Evolutionary conservation across 2,113 vertebrate species (phyloP).

Genomic region (Campylorhamphus procurvoides): DNA sequence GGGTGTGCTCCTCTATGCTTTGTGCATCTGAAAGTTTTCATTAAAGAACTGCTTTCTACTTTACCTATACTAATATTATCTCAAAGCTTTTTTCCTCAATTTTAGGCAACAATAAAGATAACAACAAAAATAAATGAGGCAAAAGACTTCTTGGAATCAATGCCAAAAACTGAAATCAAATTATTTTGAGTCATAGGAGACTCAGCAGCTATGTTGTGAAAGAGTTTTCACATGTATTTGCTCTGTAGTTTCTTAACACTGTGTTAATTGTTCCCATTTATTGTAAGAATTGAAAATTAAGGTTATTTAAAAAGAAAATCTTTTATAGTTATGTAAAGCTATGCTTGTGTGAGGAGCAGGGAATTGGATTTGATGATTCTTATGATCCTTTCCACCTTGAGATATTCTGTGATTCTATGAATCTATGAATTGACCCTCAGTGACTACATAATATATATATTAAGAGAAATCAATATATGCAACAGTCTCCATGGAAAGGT

Average conservation of each 20-base stretch:
- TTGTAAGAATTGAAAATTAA: not conserved
- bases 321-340: not conserved
- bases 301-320: not conserved
- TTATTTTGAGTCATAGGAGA: not conserved
- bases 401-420: not conserved
- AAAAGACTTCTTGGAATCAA: not conserved
- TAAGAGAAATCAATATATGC: not conserved
- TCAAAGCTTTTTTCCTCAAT: too few relatives aligned
- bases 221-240: not conserved
- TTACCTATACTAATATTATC: too few relatives aligned
- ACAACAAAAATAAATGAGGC: not conserved
- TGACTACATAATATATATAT: not conserved
- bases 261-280: too few relatives aligned
- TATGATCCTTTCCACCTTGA: not conserved
- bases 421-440: not conserved
- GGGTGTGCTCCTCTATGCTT: too few relatives aligned
- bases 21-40: too few relatives aligned
- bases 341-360: rapidly evolving
- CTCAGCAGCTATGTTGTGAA: too few relatives aligned
- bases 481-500: not conserved
- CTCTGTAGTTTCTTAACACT: not conserved
- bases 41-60: too few relatives aligned
- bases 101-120: too few relatives aligned
- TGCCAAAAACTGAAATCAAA: not conserved
- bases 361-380: not conserved